These are phyloP conservation scores for Furcifer pardalis DNA, from an alignment of 2,797 vertebrate genomes.

Conservation along the genomic window DNA sequence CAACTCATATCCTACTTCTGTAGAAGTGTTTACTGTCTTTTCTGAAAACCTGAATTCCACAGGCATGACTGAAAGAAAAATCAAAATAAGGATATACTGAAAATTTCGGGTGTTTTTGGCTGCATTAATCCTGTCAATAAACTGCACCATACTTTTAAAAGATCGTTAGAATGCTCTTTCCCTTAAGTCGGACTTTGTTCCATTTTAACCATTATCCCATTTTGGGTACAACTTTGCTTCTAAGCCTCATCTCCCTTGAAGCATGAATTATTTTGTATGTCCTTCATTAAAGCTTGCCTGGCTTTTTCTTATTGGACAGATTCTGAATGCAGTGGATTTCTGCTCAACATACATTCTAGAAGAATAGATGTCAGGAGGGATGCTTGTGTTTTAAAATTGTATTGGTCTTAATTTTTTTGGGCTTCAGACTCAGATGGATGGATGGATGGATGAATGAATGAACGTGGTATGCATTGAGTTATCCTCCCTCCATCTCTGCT, in stretches of 20 bases:
- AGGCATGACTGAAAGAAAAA: neutral
- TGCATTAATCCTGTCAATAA: neutral
- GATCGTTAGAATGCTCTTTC: no score
- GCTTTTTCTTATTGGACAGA: neutral
- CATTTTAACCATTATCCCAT: no score
- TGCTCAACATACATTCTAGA: neutral
- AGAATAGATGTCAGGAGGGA: neutral
- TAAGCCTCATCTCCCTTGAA: neutral
- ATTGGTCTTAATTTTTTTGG: no score
- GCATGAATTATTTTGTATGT: neutral
- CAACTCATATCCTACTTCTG: neutral
- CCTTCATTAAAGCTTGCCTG: neutral
- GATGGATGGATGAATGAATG: no score
- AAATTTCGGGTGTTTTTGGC: neutral
- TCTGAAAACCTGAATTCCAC: conserved; percentile 21
- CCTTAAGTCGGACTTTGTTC: neutral
- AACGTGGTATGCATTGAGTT: no score
- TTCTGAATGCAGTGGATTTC: neutral
- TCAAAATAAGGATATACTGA: neutral
- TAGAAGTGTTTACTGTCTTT: neutral
- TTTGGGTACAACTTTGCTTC: neutral
- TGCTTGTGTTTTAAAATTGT: no score
- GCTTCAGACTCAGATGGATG: no score
- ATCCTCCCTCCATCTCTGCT: neutral
- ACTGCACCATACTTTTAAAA: neutral